These are phyloP conservation scores for Corydoras maculifer DNA, from an alignment of 2,113 vertebrate species.

Conservation along the genomic window DNA sequence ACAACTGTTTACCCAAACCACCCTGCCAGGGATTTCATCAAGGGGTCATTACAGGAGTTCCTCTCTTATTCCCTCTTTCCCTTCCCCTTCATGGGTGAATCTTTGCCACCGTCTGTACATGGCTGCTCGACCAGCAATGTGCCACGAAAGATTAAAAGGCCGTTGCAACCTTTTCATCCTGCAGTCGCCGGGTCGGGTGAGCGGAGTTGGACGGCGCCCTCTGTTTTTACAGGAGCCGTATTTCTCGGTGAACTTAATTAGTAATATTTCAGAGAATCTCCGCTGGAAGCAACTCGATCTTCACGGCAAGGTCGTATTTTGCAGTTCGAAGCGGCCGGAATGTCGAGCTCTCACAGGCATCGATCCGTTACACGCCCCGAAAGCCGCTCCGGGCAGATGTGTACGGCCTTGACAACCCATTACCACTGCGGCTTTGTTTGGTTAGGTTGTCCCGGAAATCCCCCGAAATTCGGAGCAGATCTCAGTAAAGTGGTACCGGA, in stretches of 20 bases:
- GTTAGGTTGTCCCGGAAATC: neutral
- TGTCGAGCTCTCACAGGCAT: conserved; percentile 20
- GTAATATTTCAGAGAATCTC: conserved; percentile 29
- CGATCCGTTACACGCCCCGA: conserved; percentile 8
- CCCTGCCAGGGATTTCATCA: conserved; percentile 42
- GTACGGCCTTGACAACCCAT: conserved; percentile 28
- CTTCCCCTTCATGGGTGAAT: conserved; percentile 11
- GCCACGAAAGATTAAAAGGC: conserved; percentile 11
- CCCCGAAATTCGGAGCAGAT: neutral
- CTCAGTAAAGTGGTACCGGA: neutral
- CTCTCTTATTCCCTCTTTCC: conserved; percentile 12
- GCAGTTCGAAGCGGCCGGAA: neutral
- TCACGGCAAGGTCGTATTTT: conserved; percentile 42
- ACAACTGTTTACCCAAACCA: conserved; percentile 44
- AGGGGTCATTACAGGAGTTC: conserved; percentile 37
- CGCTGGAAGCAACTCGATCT: conserved; percentile 34
- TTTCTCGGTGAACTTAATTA: conserved; percentile 32
- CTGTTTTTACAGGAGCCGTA: conserved; percentile 27
- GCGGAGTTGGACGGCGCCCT: conserved; percentile 11
- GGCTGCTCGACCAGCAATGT: neutral
- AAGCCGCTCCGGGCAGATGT: neutral
- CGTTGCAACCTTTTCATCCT: neutral
- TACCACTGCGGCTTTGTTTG: conserved; percentile 7
- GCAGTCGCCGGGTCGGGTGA: neutral
- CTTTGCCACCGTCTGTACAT: conserved; percentile 10